A percentile compares a stretch with the other conserved stretches of the same genome.
Conservation (phyloP, 1,140 invertebrate species). For the Lamellibrachia luymesi region DNA sequence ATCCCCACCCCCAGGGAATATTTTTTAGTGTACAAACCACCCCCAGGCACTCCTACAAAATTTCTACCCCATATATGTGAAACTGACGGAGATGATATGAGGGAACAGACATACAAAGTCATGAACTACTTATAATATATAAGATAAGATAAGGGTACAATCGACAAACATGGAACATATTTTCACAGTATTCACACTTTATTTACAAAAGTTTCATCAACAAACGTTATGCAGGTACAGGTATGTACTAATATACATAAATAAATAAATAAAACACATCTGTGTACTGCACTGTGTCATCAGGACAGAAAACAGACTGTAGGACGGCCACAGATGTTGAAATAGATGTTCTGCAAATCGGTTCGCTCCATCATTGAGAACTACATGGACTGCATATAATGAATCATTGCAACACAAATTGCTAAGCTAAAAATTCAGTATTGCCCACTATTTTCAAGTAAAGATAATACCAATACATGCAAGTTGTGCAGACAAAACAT, state of each 20-base stretch:
- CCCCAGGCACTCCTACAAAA: too few species aligned
- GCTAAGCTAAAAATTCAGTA: neutral
- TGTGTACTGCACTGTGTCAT: neutral
- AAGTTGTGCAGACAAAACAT: neutral
- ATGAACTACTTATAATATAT: neutral
- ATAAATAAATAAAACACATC: neutral
- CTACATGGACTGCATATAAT: neutral
- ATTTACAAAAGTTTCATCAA: neutral
- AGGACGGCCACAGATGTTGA: neutral
- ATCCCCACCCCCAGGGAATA: too few species aligned
- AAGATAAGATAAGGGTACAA: neutral
- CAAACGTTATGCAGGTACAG: neutral
- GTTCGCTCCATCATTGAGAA: neutral
- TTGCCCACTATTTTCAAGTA: neutral
- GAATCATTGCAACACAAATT: neutral
- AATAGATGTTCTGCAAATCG: neutral
- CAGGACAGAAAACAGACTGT: neutral
- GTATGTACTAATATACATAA: neutral
- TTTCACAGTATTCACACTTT: neutral
- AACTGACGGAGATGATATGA: neutral
- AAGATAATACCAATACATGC: neutral
- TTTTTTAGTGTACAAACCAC: too few species aligned
- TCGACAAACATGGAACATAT: neutral
- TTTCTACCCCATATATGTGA: too few species aligned
- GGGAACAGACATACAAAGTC: neutral